These are phyloP conservation scores for Mallotus villosus DNA, from an alignment of 2,797 vertebrate genomes.

Conservation along the genomic window DNA sequence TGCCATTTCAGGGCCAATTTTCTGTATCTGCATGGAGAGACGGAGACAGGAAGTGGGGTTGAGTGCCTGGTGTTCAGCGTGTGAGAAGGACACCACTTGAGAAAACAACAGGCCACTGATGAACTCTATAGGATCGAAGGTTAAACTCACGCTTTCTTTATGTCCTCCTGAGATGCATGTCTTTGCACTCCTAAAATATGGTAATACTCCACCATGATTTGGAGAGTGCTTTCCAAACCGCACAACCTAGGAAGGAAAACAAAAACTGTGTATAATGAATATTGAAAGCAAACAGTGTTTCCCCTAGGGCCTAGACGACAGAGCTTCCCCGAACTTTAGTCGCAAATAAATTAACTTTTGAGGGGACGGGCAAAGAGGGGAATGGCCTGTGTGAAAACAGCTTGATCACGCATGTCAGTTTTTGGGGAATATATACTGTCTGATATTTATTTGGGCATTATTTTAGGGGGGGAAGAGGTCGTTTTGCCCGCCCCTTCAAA, in stretches of 20 bases:
- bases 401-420: too few relatives aligned
- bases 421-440: too few relatives aligned
- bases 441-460: too few relatives aligned
- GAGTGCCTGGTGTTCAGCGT: neutral
- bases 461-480: too few relatives aligned
- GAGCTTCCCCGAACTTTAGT: too few relatives aligned
- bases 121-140: too few relatives aligned
- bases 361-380: too few relatives aligned
- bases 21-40: slow-evolving; percentile 78
- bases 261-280: neutral
- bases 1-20: slow-evolving; percentile 93
- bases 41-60: neutral
- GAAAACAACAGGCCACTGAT: too few relatives aligned
- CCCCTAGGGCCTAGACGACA: too few relatives aligned
- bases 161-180: slow-evolving; percentile 86
- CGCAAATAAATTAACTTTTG: too few relatives aligned
- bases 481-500: too few relatives aligned
- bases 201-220: slow-evolving; percentile 93
- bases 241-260: slow-evolving; percentile 32
- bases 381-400: too few relatives aligned
- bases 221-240: slow-evolving; percentile 9
- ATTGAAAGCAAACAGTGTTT: neutral
- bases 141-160: slow-evolving; percentile 91
- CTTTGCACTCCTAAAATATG: slow-evolving; percentile 86
- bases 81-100: neutral